Percentiles rank a stretch among this genome's conserved stretches.
phyloP scores from a whole-genome alignment of 2,113 vertebrate genomes.

The Nothoprocta perdicaria region DNA sequence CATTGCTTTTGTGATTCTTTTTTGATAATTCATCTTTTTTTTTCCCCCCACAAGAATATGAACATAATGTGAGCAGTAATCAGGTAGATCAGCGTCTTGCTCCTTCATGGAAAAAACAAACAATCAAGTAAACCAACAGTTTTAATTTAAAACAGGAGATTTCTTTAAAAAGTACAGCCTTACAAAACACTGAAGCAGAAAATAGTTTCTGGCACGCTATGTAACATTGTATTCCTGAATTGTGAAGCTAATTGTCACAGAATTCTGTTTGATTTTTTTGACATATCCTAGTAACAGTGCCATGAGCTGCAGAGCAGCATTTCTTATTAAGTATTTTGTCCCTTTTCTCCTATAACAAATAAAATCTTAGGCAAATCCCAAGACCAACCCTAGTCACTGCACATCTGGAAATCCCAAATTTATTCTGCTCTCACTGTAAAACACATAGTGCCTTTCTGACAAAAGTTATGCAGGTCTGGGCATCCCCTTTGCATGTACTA shows the following conservation, averaged over 20 bases:
- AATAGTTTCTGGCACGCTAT: slow-evolving; percentile 34
- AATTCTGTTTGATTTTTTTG: slow-evolving; percentile 26
- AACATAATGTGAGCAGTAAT: background rate
- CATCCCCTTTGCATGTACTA: background rate
- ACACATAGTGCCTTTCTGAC: background rate
- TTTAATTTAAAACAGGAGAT: background rate
- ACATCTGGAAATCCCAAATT: background rate
- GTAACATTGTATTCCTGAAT: slow-evolving; percentile 9
- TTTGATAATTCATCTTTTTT: background rate
- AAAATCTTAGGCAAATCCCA: background rate
- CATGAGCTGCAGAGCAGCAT: background rate
- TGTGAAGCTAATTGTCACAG: slow-evolving; percentile 46
- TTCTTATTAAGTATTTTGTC: slow-evolving; percentile 21
- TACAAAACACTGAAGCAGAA: slow-evolving; percentile 46
- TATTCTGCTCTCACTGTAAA: background rate
- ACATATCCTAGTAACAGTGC: background rate
- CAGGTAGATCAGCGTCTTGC: background rate
- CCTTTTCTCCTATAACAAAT: background rate
- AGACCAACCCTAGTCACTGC: background rate
- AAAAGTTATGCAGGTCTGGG: background rate
- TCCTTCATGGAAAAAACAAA: background rate
- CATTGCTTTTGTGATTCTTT: background rate
- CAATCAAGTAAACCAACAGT: background rate
- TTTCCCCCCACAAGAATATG: background rate
- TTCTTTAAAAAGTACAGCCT: background rate